These are phyloP conservation scores for Phalanger gymnotis DNA, from an alignment of 2,797 vertebrate species.

Conservation along the genomic window DNA sequence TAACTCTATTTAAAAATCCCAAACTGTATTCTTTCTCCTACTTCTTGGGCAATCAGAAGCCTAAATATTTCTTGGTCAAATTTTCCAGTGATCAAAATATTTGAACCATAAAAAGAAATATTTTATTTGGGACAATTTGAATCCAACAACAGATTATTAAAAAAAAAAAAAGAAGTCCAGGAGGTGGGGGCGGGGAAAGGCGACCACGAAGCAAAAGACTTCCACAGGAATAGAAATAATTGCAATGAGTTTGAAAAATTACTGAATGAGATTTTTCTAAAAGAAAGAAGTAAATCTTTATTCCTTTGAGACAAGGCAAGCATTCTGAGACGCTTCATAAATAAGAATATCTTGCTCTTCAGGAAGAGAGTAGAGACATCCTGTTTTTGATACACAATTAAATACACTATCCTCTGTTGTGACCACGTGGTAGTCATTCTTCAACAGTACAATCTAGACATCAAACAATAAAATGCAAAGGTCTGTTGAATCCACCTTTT, in stretches of 20 bases:
- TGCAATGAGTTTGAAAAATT: conserved; percentile 25
- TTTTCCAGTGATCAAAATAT: conserved; percentile 61
- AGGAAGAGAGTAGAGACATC: conserved; percentile 56
- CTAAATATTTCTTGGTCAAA: too few species aligned
- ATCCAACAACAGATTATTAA: conserved; percentile 34
- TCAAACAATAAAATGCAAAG: too few species aligned
- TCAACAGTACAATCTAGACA: conserved; percentile 37
- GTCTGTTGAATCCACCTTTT: too few species aligned
- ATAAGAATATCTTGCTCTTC: conserved; percentile 63
- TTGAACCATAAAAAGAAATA: conserved; percentile 73
- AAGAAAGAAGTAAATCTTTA: conserved; percentile 58
- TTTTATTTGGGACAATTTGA: conserved; percentile 74
- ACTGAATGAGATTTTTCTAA: conserved; percentile 48
- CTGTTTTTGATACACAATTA: conserved; percentile 64
- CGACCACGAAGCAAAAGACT: conserved; percentile 60
- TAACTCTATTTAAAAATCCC: too few species aligned
- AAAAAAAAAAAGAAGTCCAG: too few species aligned
- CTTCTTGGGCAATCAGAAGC: too few species aligned
- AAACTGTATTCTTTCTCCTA: too few species aligned
- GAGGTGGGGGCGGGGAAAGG: neutral
- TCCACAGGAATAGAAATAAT: conserved; percentile 67
- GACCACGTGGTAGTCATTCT: conserved; percentile 50
- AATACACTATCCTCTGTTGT: conserved; percentile 62
- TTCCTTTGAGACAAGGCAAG: conserved; percentile 50
- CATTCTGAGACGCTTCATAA: conserved; percentile 70